Percentiles rank a stretch among this genome's conserved stretches.
Conservation (phyloP, 1,140 invertebrate species). For the Cydia pomonella region DNA sequence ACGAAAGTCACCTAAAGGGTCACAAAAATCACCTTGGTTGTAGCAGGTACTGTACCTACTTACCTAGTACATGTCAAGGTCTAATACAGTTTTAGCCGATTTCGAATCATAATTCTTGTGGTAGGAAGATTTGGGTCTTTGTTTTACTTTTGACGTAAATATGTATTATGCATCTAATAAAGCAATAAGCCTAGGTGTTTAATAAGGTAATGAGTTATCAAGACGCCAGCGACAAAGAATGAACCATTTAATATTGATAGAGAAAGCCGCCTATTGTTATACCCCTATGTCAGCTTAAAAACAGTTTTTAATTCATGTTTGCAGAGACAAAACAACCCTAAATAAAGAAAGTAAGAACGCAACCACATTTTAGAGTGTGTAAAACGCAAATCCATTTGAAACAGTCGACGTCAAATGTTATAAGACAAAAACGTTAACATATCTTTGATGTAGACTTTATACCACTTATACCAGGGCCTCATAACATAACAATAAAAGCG, state of each 20-base stretch:
- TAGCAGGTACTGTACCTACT: too few species aligned
- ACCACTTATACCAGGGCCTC: slow-evolving; percentile 15
- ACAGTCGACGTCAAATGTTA: too few species aligned
- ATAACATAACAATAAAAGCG: slow-evolving; percentile 40
- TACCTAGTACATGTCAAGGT: too few species aligned
- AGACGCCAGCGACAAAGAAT: background rate
- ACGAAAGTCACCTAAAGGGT: too few species aligned
- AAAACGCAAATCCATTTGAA: too few species aligned
- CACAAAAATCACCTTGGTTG: too few species aligned
- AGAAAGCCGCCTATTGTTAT: background rate
- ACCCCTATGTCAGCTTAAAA: background rate
- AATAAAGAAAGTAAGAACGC: background rate
- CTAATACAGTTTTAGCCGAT: too few species aligned
- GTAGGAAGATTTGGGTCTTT: too few species aligned
- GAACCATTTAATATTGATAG: background rate
- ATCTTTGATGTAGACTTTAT: background rate
- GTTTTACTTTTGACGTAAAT: too few species aligned
- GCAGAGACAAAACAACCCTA: background rate
- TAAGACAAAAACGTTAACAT: too few species aligned
- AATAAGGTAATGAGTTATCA: slow-evolving; percentile 1
- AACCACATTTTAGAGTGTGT: too few species aligned
- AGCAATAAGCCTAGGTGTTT: background rate
- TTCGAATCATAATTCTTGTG: too few species aligned
- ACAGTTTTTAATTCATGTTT: slow-evolving; percentile 1
- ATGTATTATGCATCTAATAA: background rate